Conservation (phyloP, 2,797 vertebrate species). For the Parambassis ranga region DNA sequence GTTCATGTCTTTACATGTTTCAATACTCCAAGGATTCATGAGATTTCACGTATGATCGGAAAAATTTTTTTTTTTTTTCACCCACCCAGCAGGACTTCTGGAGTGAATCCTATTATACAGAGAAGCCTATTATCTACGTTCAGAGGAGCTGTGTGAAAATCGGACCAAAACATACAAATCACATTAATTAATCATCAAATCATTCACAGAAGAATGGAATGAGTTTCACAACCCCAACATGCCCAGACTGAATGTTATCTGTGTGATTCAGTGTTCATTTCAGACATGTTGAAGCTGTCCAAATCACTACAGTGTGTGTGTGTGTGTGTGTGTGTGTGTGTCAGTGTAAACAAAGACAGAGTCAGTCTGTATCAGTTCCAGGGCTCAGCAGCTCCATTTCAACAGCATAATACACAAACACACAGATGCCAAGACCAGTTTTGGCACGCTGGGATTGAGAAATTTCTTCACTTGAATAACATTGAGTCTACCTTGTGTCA, state of each 20-base stretch:
- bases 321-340: not conserved
- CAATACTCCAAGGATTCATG: not conserved
- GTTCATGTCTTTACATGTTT: not conserved
- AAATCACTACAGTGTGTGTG: constrained; percentile 5
- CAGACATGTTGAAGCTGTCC: constrained; percentile 49
- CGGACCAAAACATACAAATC: constrained; percentile 6
- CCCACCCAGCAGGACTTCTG: not conserved
- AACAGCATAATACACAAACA: constrained; percentile 36
- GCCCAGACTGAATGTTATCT: constrained; percentile 39
- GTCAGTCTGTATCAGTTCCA: constrained; percentile 43
- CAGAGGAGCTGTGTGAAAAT: not conserved
- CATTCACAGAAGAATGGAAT: constrained; percentile 1
- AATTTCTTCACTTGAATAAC: constrained; percentile 9
- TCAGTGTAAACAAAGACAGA: constrained; percentile 38
- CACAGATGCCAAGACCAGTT: constrained; percentile 30
- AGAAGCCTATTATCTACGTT: not conserved
- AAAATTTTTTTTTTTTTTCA: not conserved
- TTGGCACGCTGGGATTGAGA: constrained; percentile 25
- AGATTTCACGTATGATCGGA: not conserved
- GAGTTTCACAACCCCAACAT: constrained; percentile 59
- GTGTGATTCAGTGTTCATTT: constrained; percentile 35
- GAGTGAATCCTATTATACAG: not conserved
- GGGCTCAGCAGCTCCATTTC: constrained; percentile 48
- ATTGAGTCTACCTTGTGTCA: not conserved
- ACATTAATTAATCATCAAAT: constrained; percentile 27